Conservation (phyloP, 2,888 invertebrate species). For the Cataglyphis livida region DNA sequence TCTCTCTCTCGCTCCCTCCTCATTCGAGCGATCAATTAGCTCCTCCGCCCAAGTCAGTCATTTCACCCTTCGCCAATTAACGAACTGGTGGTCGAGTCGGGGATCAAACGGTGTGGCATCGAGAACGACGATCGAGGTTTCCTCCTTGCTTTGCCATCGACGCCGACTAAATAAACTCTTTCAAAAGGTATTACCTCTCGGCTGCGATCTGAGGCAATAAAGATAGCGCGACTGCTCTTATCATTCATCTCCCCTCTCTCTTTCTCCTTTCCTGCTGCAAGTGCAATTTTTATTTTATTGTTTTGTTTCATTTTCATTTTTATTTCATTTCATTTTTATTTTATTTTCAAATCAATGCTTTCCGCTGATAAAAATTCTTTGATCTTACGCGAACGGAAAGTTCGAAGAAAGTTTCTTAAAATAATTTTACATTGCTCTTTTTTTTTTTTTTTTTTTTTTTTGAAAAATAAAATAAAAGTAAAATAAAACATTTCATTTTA, state of each 20-base stretch:
- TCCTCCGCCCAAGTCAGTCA: slow-evolving; percentile 41
- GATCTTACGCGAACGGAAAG: not conserved
- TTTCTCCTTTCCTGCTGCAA: no score
- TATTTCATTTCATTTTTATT: not conserved
- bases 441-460: no score
- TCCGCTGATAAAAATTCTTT: not conserved
- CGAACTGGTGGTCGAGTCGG: slow-evolving; percentile 33
- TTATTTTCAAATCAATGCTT: not conserved
- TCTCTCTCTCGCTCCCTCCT: slow-evolving; percentile 2
- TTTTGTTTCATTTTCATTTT: not conserved
- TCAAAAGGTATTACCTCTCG: slow-evolving; percentile 37
- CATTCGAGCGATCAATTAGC: slow-evolving; percentile 55
- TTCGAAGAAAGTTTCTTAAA: not conserved
- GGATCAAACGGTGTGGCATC: slow-evolving; percentile 21
- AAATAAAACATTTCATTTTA: no score
- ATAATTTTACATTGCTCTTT: not conserved
- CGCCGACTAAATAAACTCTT: slow-evolving; percentile 32
- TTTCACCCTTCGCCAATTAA: slow-evolving; percentile 48
- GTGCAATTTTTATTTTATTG: not conserved
- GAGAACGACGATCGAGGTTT: slow-evolving; percentile 36
- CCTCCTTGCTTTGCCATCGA: not conserved
- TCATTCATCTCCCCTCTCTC: slow-evolving; percentile 11
- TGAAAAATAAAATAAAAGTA: no score
- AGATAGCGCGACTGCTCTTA: slow-evolving; percentile 22
- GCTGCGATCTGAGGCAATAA: slow-evolving; percentile 24